Conservation (phyloP, 2,797 vertebrate species). For the Gadopsis bispinosus region DNA sequence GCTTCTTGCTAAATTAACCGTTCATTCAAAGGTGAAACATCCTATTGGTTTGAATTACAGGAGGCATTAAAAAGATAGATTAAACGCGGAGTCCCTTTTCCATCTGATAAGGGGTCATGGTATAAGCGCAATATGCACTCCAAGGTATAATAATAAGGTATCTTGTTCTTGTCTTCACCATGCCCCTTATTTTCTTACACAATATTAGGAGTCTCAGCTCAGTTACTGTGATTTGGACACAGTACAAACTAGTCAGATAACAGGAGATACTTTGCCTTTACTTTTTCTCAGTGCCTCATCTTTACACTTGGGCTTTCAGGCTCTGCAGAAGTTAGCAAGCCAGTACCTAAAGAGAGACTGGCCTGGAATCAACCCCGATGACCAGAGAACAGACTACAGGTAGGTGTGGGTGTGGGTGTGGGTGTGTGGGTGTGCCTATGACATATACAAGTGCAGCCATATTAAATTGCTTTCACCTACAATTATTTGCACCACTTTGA, state of each 20-base stretch:
- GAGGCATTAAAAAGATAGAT: neutral
- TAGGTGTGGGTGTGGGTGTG: constrained; percentile 60
- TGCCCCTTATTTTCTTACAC: constrained; percentile 4
- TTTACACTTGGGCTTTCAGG: constrained; percentile 81
- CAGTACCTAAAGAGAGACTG: constrained; percentile 98
- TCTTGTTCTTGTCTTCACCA: neutral
- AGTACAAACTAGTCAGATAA: neutral
- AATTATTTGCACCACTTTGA: neutral
- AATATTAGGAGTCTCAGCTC: constrained; percentile 4
- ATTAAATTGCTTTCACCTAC: constrained; percentile 1
- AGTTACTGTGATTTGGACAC: neutral
- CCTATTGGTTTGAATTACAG: neutral
- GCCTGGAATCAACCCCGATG: constrained; percentile 93
- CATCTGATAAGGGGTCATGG: neutral
- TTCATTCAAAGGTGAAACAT: neutral
- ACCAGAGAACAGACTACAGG: constrained; percentile 95
- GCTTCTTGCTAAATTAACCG: neutral
- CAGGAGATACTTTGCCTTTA: neutral
- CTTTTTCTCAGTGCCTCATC: constrained; percentile 7
- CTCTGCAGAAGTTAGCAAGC: constrained; percentile 96
- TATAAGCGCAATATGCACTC: neutral
- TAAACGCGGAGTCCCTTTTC: neutral
- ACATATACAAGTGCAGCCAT: neutral
- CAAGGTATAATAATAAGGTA: neutral
- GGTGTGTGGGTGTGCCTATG: neutral